A percentile compares a stretch with the other conserved stretches of the same genome.
These are phyloP conservation scores for Glareola pratincola DNA, from an alignment of 2,113 vertebrate species.

Conservation along the genomic window DNA sequence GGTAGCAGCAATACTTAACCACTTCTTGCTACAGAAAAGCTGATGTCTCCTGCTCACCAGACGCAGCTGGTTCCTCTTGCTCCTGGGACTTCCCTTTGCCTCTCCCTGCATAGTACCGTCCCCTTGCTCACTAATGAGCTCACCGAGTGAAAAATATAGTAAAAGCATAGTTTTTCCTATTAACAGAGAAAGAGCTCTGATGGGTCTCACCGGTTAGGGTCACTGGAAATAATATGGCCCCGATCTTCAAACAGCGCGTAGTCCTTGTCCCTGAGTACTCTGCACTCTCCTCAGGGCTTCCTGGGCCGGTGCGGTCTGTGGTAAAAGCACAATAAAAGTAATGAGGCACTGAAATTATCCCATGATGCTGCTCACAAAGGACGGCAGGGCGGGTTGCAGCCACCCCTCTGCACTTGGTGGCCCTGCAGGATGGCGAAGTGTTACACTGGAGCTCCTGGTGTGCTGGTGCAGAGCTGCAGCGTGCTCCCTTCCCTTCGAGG, in stretches of 20 bases:
- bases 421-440: background rate
- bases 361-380: rapidly evolving
- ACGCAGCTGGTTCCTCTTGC: background rate
- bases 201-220: background rate
- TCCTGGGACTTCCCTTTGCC: background rate
- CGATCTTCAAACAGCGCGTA: rapidly evolving
- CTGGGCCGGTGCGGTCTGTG: background rate
- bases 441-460: background rate
- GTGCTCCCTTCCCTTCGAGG: background rate
- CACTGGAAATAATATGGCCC: background rate
- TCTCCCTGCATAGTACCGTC: background rate
- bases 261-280: background rate
- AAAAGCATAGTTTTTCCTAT: background rate
- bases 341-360: too few relatives aligned
- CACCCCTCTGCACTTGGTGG: rapidly evolving
- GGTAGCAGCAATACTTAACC: background rate
- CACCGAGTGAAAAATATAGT: rapidly evolving
- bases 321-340: background rate
- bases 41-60: background rate
- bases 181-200: background rate
- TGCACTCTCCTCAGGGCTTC: background rate
- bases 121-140: background rate
- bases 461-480: background rate
- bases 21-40: background rate
- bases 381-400: rapidly evolving